phyloP scores from a whole-genome alignment of 2,113 vertebrate genomes.

The Sprattus sprattus region DNA sequence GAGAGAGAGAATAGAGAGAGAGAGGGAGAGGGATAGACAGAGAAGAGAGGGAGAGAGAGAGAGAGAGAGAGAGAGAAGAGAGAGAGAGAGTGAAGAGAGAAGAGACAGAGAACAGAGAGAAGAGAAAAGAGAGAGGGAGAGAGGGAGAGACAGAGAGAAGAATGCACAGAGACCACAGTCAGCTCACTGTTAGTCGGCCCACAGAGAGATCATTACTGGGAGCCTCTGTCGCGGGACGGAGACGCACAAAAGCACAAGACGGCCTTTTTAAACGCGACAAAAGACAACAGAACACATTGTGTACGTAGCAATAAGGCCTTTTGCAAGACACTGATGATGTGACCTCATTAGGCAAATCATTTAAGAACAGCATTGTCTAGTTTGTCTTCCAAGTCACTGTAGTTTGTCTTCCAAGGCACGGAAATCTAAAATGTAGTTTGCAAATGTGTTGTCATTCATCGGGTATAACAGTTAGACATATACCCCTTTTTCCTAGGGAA shows the following conservation, averaged over 20 bases:
- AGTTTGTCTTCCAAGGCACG: neutral
- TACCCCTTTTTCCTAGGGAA: neutral
- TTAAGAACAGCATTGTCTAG: neutral
- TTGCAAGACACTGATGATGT: neutral
- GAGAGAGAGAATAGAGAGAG: too few species aligned
- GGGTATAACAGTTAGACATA: neutral
- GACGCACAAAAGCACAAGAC: neutral
- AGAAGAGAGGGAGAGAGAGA: too few species aligned
- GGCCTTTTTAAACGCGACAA: neutral
- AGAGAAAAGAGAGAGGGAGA: too few species aligned
- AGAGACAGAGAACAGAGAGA: too few species aligned
- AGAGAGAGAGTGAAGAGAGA: too few species aligned
- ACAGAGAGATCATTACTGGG: neutral
- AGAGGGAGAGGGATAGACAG: too few species aligned
- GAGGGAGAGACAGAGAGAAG: too few species aligned
- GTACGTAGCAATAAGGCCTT: neutral
- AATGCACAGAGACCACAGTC: neutral
- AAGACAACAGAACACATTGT: neutral
- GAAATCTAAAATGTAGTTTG: neutral
- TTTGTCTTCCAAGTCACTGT: neutral
- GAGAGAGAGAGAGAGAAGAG: too few species aligned
- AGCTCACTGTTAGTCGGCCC: neutral
- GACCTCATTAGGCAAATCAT: neutral
- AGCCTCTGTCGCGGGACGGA: neutral
- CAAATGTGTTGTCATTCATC: neutral